These are phyloP conservation scores for Drosophila pseudotalamancana DNA, from an alignment of 2,888 invertebrate genomes.

Conservation along the genomic window DNA sequence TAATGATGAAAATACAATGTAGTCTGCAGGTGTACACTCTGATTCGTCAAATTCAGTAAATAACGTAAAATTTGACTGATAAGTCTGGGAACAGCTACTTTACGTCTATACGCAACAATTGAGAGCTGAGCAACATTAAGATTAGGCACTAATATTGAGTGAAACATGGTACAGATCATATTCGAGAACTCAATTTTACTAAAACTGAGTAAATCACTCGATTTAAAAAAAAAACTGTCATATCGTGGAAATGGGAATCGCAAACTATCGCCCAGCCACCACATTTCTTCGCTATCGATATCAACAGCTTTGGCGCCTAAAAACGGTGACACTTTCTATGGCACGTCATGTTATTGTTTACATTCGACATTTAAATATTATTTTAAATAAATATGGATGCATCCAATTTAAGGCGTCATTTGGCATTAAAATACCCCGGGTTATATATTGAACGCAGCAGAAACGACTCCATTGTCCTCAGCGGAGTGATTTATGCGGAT, in stretches of 20 bases:
- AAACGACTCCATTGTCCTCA: conserved; percentile 20
- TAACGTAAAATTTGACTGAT: conserved; percentile 60
- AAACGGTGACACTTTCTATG: conserved; percentile 2
- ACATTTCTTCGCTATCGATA: background rate
- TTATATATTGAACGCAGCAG: conserved; percentile 18
- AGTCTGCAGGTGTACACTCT: conserved; percentile 48
- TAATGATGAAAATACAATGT: conserved; percentile 28
- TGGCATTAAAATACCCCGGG: conserved; percentile 47
- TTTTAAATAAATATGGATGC: conserved; percentile 1
- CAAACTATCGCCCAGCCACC: conserved; percentile 16
- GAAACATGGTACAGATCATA: conserved; percentile 37
- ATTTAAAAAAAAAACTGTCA: conserved; percentile 8
- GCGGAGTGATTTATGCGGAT: conserved; percentile 33
- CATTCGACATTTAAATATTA: background rate
- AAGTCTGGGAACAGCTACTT: conserved; percentile 32
- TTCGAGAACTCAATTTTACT: background rate
- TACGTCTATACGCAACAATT: conserved; percentile 16
- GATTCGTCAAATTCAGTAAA: conserved; percentile 46
- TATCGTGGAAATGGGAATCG: background rate
- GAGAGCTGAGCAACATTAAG: conserved; percentile 14
- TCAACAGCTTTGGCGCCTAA: conserved; percentile 4
- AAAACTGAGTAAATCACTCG: background rate
- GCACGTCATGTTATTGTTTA: background rate
- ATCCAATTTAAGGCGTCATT: conserved; percentile 3
- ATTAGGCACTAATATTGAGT: conserved; percentile 31